phyloP scores from a whole-genome alignment of 1,140 invertebrate genomes.

The Lepeophtheirus salmonis region DNA sequence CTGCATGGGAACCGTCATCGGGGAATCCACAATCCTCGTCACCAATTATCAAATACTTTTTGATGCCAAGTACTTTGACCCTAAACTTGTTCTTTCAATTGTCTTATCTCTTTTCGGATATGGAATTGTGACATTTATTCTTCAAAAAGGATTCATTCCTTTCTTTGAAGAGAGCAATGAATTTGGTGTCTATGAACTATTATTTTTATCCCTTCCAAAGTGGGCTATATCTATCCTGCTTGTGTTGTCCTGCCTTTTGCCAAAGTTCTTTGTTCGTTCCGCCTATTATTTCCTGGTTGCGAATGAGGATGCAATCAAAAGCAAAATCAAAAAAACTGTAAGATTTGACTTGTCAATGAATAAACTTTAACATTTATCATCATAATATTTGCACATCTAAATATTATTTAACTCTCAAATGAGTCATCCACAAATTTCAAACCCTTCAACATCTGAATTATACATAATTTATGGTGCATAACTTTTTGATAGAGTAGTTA shows the following conservation, averaged over 20 bases:
- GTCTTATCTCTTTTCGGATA: constrained; percentile 39
- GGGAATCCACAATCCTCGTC: constrained; percentile 31
- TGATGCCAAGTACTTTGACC: constrained; percentile 42
- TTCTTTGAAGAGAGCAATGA: constrained; percentile 8
- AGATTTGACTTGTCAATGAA: background rate
- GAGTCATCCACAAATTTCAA: too few species aligned
- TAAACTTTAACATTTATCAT: too few species aligned
- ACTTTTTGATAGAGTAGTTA: too few species aligned
- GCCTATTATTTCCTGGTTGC: background rate
- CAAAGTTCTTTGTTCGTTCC: background rate
- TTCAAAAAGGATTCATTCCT: constrained; percentile 28
- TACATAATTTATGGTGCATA: too few species aligned
- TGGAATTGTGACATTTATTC: constrained; percentile 35
- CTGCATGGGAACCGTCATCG: constrained; percentile 32
- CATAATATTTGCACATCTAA: too few species aligned
- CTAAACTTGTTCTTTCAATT: constrained; percentile 36
- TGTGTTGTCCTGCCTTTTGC: background rate
- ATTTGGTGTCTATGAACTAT: background rate
- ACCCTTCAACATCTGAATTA: too few species aligned
- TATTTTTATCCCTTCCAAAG: background rate
- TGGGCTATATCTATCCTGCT: background rate
- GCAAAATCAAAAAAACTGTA: background rate
- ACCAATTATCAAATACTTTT: constrained; percentile 36
- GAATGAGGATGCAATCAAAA: background rate
- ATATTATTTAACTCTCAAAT: too few species aligned